These are phyloP conservation scores for Trachops cirrhosus DNA, from an alignment of 2,797 vertebrate species.

Conservation along the genomic window DNA sequence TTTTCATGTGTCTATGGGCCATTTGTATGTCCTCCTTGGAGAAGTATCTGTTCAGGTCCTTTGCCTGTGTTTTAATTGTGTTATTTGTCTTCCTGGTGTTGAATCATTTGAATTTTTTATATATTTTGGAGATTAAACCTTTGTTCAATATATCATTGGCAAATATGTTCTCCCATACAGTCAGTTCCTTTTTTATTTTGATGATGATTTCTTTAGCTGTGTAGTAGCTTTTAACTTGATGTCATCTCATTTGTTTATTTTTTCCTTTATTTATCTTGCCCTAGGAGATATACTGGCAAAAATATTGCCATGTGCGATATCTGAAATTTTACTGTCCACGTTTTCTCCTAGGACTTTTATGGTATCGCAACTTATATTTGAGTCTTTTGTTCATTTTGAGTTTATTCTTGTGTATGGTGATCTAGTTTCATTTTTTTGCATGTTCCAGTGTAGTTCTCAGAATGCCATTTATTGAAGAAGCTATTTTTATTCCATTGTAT, in stretches of 20 bases:
- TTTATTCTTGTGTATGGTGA: neutral
- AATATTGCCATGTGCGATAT: neutral
- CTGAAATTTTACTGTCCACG: neutral
- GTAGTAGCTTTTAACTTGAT: neutral
- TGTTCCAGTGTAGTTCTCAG: neutral
- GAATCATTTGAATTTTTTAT: neutral
- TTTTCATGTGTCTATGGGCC: neutral
- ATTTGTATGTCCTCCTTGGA: neutral
- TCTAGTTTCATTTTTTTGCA: neutral
- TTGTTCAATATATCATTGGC: neutral
- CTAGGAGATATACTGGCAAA: neutral
- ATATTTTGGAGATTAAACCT: neutral
- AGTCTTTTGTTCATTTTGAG: neutral
- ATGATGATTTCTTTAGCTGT: neutral
- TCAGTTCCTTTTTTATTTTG: neutral
- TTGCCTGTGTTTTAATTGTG: neutral
- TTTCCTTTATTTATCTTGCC: neutral
- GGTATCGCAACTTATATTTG: neutral
- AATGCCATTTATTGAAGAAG: neutral
- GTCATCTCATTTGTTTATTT: neutral
- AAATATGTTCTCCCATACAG: neutral
- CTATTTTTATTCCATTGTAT: neutral
- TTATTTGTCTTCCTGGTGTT: neutral
- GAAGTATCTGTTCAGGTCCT: neutral
- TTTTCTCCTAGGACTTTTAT: neutral